Evolutionary conservation across 1,140 invertebrate species (phyloP).

Genomic region (Brachionus paranguensis): DNA sequence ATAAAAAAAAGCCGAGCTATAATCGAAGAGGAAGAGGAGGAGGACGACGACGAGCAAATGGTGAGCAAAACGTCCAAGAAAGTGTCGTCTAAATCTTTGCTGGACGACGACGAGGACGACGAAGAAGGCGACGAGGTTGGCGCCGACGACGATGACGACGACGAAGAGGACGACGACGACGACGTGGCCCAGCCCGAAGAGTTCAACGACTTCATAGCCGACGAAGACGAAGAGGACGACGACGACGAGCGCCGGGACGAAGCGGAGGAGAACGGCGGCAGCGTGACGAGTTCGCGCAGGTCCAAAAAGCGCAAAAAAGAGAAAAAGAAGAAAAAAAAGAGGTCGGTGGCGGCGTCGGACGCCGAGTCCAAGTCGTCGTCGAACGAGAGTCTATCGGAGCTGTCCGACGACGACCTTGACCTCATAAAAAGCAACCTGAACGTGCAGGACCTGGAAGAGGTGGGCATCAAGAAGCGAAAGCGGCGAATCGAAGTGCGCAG

Average conservation of each 20-base stretch:
- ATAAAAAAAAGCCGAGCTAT: slow-evolving; percentile 7
- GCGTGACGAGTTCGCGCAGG: background rate
- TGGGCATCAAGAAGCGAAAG: slow-evolving; percentile 8
- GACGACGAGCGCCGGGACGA: background rate
- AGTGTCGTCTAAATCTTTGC: background rate
- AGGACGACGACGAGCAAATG: background rate
- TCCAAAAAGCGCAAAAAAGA: slow-evolving; percentile 24
- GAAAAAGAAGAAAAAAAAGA: slow-evolving; percentile 15
- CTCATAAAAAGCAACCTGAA: slow-evolving; percentile 32
- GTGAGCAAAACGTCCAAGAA: background rate
- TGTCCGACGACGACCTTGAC: slow-evolving; percentile 40
- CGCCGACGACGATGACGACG: background rate
- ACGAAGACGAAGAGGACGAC: background rate
- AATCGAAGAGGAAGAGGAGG: slow-evolving; percentile 29
- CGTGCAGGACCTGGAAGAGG: slow-evolving; percentile 9
- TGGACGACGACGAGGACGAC: slow-evolving; percentile 33
- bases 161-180: background rate
- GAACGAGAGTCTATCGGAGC: background rate
- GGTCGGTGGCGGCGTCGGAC: background rate
- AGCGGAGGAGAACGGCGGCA: background rate
- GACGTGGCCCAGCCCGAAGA: background rate
- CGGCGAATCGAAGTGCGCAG: background rate
- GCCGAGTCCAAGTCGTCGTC: background rate
- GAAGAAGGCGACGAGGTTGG: background rate
- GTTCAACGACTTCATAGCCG: slow-evolving; percentile 28